Base-by-base conservation (phyloP, 1,140 invertebrate genomes). In the Helicoverpa armigera region DNA sequence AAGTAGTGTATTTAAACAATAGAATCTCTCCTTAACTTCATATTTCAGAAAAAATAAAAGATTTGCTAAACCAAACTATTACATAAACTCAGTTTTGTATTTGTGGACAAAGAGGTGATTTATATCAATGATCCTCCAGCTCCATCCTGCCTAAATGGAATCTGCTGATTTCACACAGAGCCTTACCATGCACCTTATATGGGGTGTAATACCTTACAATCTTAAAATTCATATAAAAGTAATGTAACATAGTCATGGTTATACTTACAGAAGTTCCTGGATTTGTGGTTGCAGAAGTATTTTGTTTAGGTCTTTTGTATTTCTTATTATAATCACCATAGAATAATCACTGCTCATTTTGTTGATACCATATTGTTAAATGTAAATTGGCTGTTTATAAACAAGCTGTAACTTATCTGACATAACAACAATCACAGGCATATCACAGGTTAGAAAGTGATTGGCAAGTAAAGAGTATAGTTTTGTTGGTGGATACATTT, bases 321-420 rank as follows among this genome's bases (percentile, higher is more conserved):
- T 87, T 91, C 63, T 87, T 91, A 56, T 85, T 84, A n/a, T 80
- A 72, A 76, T 88, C 82, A 75, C 67, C n/a, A n/a, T n/a, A n/a
- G n/a, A n/a, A n/a, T n/a, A n/a, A n/a, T 88, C 82, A 75, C 67
- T 85, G 50, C 60, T 90, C 89, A 91, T 91, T 80, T 83, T 88
- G 83, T 82, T 80, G 70, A 69, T 56, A 83, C 35, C 85, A 89
- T 88, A 56, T 31, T 90, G 83, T 61, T 65, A 29, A 23, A 73
- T 50, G 35, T 43, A 9, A 7, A 43, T 43, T 43, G 35, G 35
- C 35, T 43, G 35, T 79, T 61, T 73, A 58, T 70, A 65, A 78
- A 54, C 75, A 67, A 67, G n/a, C 13, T 18, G 31, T 54, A 9
- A 16, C 35, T 65, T 29, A 29, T 67, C 13, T 78, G 75, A 67